phyloP scores from a whole-genome alignment of 2,888 invertebrate species.

The Brenthis daphne region DNA sequence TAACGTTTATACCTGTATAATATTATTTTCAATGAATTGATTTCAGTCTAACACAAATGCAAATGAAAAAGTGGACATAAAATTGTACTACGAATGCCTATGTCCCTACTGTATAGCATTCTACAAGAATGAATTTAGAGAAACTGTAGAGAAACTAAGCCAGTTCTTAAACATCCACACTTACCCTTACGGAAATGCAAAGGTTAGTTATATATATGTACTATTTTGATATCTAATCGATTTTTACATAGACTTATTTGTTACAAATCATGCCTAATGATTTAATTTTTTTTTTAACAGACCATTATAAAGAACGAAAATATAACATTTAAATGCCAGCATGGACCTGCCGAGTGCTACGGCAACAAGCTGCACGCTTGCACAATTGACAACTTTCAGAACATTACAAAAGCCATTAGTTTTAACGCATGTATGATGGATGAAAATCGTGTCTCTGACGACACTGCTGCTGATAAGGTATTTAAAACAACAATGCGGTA shows the following conservation, averaged over 20 bases:
- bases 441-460: constrained; percentile 38
- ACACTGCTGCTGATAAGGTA: constrained; percentile 42
- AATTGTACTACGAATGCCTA: constrained; percentile 51
- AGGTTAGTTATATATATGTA: constrained; percentile 42
- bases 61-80: constrained; percentile 38
- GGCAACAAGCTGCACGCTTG: constrained; percentile 92
- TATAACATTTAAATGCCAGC: constrained; percentile 86
- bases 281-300: constrained; percentile 46
- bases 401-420: constrained; percentile 80
- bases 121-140: constrained; percentile 35
- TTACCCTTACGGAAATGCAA: constrained; percentile 53
- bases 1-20: background rate
- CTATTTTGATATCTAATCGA: background rate
- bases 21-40: background rate
- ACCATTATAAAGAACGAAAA: constrained; percentile 43
- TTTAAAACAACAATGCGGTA: background rate
- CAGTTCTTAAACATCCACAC: constrained; percentile 42
- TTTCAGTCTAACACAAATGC: constrained; percentile 21
- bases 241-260: background rate
- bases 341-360: constrained; percentile 87
- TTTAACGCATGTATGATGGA: constrained; percentile 87
- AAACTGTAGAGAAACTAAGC: constrained; percentile 37
- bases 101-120: constrained; percentile 47
- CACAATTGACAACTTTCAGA: constrained; percentile 83
- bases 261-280: background rate